Percentiles rank a stretch among this genome's conserved stretches.
These are phyloP conservation scores for Hapalemur alaotrensis DNA, from an alignment of 2,797 vertebrate genomes.

Conservation along the genomic window DNA sequence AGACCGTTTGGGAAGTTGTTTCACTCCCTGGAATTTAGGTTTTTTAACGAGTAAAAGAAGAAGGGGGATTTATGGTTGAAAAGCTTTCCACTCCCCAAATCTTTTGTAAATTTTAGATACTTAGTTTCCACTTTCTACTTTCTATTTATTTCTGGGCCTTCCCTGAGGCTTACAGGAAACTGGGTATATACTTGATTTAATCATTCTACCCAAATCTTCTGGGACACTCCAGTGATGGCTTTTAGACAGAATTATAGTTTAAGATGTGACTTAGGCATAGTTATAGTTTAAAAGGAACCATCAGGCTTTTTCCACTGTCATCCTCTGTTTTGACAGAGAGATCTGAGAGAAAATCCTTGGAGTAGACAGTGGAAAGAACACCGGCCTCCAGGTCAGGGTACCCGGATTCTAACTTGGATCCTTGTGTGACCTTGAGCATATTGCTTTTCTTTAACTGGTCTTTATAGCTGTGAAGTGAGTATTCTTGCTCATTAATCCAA, in stretches of 20 bases:
- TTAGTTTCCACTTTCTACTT: neutral
- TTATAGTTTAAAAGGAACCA: neutral
- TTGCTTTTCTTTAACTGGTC: neutral
- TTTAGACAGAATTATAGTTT: constrained; percentile 18
- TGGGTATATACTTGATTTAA: neutral
- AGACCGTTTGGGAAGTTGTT: neutral
- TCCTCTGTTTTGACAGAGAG: neutral
- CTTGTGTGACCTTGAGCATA: neutral
- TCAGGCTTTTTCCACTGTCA: neutral
- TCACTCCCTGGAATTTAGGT: neutral
- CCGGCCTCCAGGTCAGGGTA: neutral
- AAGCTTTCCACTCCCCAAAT: neutral
- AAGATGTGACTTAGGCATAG: neutral
- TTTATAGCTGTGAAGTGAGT: constrained; percentile 19
- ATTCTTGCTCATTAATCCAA: constrained; percentile 43
- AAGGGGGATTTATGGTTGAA: neutral
- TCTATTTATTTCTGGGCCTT: constrained; percentile 5
- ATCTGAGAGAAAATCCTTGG: neutral
- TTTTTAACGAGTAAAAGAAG: neutral
- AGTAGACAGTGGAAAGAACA: neutral
- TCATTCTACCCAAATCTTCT: neutral
- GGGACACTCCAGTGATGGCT: neutral
- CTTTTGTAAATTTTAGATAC: constrained; percentile 3
- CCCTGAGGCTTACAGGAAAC: constrained; percentile 3
- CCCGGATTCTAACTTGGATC: neutral